phyloP scores from a whole-genome alignment of 2,888 invertebrate species.

The Spodoptera littoralis region DNA sequence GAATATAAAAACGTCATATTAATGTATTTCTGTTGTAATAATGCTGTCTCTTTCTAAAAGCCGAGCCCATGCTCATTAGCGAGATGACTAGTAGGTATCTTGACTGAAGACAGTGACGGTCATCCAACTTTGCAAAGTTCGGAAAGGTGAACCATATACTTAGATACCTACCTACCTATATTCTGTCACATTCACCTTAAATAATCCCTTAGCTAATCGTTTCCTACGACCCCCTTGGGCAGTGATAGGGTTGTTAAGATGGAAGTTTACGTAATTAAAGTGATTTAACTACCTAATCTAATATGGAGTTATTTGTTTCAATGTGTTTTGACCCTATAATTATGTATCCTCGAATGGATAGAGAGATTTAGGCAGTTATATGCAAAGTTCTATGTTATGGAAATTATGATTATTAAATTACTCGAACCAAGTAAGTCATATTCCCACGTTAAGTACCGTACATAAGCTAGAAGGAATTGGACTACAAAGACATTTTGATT shows the following conservation, averaged over 20 bases:
- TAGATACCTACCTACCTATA: no score
- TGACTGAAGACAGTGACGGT: slow-evolving; percentile 8
- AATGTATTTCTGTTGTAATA: not conserved
- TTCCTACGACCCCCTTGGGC: slow-evolving; percentile 5
- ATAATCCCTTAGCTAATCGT: slow-evolving; percentile 24
- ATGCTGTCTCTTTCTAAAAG: slow-evolving; percentile 26
- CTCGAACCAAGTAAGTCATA: no score
- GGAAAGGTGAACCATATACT: slow-evolving; percentile 5
- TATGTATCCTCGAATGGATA: not conserved
- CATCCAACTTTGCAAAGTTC: slow-evolving; percentile 10
- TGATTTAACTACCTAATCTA: slow-evolving; percentile 11
- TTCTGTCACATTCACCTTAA: slow-evolving; percentile 19
- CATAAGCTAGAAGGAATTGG: no score
- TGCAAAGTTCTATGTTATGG: no score
- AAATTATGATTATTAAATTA: no score
- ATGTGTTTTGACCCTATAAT: not conserved
- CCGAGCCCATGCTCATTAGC: slow-evolving; percentile 25
- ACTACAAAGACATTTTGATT: no score
- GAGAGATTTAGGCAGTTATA: not conserved
- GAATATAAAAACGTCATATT: no score
- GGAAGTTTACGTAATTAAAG: slow-evolving; percentile 4
- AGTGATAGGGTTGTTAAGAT: slow-evolving; percentile 6
- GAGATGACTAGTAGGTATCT: slow-evolving; percentile 24
- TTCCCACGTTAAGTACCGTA: no score
- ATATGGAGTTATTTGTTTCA: slow-evolving; percentile 2